Percentiles rank a stretch among this genome's conserved stretches.
phyloP scores from a whole-genome alignment of 2,888 invertebrate species.

The Cantharis flavilabris region DNA sequence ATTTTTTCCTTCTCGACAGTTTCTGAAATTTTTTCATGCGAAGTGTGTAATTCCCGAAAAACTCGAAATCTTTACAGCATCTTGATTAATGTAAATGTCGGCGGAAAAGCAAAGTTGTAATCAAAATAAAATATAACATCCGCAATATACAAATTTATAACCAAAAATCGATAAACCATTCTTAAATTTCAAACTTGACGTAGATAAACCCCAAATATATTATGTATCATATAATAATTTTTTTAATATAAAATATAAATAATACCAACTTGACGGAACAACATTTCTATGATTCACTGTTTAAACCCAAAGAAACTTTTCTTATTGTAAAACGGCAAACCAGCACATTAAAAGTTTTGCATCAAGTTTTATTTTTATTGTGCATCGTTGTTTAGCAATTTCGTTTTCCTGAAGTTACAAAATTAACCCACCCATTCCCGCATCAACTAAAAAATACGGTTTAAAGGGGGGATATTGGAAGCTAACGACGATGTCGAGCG shows the following conservation, averaged over 20 bases:
- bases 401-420: neutral
- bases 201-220: neutral
- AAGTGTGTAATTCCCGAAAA: neutral
- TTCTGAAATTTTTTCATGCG: neutral
- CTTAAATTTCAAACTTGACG: neutral
- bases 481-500: neutral
- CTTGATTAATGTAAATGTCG: neutral
- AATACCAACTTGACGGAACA: neutral
- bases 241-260: neutral
- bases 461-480: neutral
- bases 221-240: neutral
- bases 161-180: conserved; percentile 1
- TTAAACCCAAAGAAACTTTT: neutral
- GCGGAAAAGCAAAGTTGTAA: neutral
- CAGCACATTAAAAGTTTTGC: neutral
- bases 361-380: neutral
- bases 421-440: neutral
- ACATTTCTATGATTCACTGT: neutral
- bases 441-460: neutral
- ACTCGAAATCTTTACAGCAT: neutral
- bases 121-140: conserved; percentile 5
- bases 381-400: neutral
- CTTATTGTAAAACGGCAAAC: neutral
- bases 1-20: neutral
- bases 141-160: conserved; percentile 2